Evolutionary conservation across 2,113 vertebrate genomes (phyloP).

Genomic region (Menura novaehollandiae): DNA sequence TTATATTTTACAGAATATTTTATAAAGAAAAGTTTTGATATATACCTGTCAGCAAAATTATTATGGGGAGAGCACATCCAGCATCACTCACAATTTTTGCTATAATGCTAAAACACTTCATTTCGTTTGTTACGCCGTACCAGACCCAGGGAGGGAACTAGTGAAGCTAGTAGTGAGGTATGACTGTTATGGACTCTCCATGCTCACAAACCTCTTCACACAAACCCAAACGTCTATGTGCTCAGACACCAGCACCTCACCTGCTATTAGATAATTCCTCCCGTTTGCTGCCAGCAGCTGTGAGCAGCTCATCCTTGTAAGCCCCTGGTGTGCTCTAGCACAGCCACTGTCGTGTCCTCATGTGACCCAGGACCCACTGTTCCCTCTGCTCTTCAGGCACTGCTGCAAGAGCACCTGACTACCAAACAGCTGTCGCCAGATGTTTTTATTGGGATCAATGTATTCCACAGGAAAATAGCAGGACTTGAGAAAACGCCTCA

Average conservation of each 20-base stretch:
- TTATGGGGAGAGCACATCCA: neutral
- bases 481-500: neutral
- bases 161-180: neutral
- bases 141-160: neutral
- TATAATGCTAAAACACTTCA: neutral
- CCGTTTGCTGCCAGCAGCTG: neutral
- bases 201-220: neutral
- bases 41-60: neutral
- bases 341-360: neutral
- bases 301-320: neutral
- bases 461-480: neutral
- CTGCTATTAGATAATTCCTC: neutral
- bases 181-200: too few species aligned
- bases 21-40: neutral
- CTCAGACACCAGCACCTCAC: neutral
- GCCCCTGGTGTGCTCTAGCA: neutral
- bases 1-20: neutral
- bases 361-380: neutral
- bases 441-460: neutral
- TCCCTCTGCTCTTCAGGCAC: neutral
- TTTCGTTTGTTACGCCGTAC: neutral
- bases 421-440: neutral
- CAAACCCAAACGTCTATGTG: neutral
- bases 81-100: neutral
- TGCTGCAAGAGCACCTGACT: neutral